Evolutionary conservation across 2,888 invertebrate species (phyloP).

Genomic region (Copidosoma aretas): DNA sequence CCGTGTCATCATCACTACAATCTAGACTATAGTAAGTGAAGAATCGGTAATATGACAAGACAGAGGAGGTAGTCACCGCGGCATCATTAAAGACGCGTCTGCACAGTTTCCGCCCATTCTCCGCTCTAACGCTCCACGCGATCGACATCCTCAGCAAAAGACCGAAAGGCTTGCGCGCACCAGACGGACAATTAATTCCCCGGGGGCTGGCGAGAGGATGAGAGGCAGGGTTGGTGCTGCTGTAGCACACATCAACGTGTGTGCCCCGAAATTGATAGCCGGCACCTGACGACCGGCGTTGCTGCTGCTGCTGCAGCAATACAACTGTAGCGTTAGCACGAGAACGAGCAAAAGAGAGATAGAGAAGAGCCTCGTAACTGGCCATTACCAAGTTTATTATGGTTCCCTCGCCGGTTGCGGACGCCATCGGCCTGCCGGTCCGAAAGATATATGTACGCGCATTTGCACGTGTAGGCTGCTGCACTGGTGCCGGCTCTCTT

Average conservation of each 20-base stretch:
- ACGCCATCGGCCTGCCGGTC: constrained; percentile 2
- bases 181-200: constrained; percentile 50
- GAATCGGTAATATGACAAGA: not conserved
- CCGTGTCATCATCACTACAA: too few relatives aligned
- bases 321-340: not conserved
- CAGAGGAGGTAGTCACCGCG: not conserved
- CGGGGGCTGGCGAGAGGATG: constrained; percentile 36
- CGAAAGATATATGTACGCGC: constrained; percentile 38
- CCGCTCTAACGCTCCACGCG: too few relatives aligned
- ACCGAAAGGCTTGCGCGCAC: constrained; percentile 20
- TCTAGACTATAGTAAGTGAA: too few relatives aligned
- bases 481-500: too few relatives aligned
- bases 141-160: constrained; percentile 40
- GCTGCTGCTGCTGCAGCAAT: too few relatives aligned
- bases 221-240: constrained; percentile 31
- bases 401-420: constrained; percentile 44
- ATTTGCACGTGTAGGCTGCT: constrained; percentile 31
- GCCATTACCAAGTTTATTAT: constrained; percentile 53
- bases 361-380: constrained; percentile 44
- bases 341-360: not conserved
- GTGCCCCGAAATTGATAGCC: constrained; percentile 51
- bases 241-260: constrained; percentile 31
- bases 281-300: constrained; percentile 49
- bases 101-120: constrained; percentile 27
- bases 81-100: not conserved